Percentiles rank a stretch among this genome's conserved stretches.
These are phyloP conservation scores for Drosophila funebris DNA, from an alignment of 1,140 invertebrate species.

Conservation along the genomic window DNA sequence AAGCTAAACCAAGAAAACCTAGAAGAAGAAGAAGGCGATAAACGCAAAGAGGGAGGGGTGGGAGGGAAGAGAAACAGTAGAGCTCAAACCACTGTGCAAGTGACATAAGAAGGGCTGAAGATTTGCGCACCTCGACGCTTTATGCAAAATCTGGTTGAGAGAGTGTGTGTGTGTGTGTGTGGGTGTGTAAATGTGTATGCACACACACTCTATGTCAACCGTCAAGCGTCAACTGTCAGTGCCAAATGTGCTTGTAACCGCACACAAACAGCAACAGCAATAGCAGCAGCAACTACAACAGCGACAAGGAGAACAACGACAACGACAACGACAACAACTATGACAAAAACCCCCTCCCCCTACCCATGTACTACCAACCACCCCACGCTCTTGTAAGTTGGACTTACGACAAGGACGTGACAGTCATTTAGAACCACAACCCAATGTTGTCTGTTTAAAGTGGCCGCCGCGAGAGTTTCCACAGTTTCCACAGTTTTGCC, in stretches of 20 bases:
- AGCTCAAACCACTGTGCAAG: slow-evolving; percentile 48
- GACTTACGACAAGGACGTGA: slow-evolving; percentile 77
- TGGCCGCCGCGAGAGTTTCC: slow-evolving; percentile 53
- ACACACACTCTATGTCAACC: slow-evolving; percentile 69
- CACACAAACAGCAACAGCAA: slow-evolving; percentile 62
- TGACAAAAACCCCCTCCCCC: slow-evolving; percentile 24
- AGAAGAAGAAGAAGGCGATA: background rate
- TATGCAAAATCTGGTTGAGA: slow-evolving; percentile 49
- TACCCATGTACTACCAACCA: background rate
- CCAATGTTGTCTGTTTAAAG: slow-evolving; percentile 60
- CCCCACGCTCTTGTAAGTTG: slow-evolving; percentile 54
- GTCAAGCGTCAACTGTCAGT: slow-evolving; percentile 82
- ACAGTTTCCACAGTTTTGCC: slow-evolving; percentile 17
- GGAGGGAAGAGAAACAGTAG: no score
- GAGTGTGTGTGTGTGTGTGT: slow-evolving; percentile 7
- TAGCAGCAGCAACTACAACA: no score
- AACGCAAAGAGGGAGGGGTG: background rate
- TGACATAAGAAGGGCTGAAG: slow-evolving; percentile 49
- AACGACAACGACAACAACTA: slow-evolving; percentile 3
- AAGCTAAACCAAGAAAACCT: slow-evolving; percentile 18
- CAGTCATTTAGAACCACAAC: slow-evolving; percentile 79
- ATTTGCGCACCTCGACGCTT: slow-evolving; percentile 50
- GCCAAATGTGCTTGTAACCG: slow-evolving; percentile 82
- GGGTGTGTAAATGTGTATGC: slow-evolving; percentile 25
- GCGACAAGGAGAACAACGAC: background rate